Conservation (phyloP, 2,797 vertebrate genomes). For the Harpagifer antarcticus region DNA sequence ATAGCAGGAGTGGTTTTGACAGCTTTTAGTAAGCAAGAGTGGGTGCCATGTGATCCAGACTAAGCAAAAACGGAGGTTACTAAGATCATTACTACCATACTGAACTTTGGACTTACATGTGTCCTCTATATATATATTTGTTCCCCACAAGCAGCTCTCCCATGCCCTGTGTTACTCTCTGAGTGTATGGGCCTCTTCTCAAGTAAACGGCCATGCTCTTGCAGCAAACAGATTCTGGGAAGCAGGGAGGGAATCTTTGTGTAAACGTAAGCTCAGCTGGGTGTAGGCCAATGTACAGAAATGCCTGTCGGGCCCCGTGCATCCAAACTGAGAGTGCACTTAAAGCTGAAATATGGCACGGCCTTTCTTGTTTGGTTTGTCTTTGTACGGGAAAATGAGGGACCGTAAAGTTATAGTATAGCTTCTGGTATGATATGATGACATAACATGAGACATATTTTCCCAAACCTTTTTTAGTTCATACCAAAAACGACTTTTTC, state of each 20-base stretch:
- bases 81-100: conserved; percentile 51
- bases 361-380: background rate
- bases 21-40: conserved; percentile 42
- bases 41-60: conserved; percentile 60
- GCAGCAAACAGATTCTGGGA: conserved; percentile 71
- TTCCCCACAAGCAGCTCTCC: conserved; percentile 27
- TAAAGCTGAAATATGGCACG: conserved; percentile 8
- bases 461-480: background rate
- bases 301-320: conserved; percentile 47
- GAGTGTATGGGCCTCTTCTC: conserved; percentile 59
- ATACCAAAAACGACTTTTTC: background rate
- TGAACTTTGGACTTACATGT: conserved; percentile 57
- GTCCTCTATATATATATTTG: conserved; percentile 34
- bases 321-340: conserved; percentile 50
- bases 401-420: background rate
- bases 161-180: conserved; percentile 51
- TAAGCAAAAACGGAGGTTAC: conserved; percentile 36
- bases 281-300: conserved; percentile 66
- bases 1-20: conserved; percentile 47
- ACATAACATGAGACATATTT: background rate
- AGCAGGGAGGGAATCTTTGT: conserved; percentile 76
- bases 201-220: conserved; percentile 64
- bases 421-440: conserved; percentile 18
- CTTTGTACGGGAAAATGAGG: conserved; percentile 7
- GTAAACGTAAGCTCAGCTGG: conserved; percentile 59